Conservation (phyloP, 1,140 invertebrate species). For the Papilio polyxenes region DNA sequence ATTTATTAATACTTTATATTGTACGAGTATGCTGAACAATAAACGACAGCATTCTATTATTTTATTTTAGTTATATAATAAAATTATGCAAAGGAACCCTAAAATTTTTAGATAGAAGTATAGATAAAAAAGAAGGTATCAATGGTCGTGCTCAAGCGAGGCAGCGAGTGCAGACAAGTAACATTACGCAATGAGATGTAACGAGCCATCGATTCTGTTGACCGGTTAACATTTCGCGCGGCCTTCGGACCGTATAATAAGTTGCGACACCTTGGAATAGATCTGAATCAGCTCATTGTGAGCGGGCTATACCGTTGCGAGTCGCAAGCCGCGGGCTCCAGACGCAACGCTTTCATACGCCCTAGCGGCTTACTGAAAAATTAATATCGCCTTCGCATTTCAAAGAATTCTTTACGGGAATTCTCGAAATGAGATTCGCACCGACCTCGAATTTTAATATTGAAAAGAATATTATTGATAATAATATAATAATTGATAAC, state of each 20-base stretch:
- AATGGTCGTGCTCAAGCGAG: not conserved
- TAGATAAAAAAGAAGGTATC: not conserved
- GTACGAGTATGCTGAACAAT: not conserved
- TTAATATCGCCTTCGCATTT: constrained; percentile 25
- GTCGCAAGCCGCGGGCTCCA: constrained; percentile 13
- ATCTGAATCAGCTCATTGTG: constrained; percentile 49
- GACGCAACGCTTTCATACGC: constrained; percentile 28
- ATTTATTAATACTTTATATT: not conserved
- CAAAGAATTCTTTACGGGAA: not conserved
- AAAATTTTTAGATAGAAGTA: not conserved
- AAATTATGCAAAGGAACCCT: not conserved
- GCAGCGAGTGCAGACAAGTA: constrained; percentile 18
- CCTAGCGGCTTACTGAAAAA: constrained; percentile 29
- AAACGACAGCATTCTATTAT: not conserved
- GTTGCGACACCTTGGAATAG: constrained; percentile 55
- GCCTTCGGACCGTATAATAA: constrained; percentile 52
- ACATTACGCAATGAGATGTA: constrained; percentile 54
- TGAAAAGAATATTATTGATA: not conserved
- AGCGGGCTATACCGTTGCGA: constrained; percentile 21
- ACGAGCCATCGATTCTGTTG: constrained; percentile 57
- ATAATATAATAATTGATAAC: not conserved
- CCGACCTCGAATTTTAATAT: not conserved
- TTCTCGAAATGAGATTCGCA: not conserved
- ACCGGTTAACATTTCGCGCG: constrained; percentile 68
- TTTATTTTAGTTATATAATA: not conserved